Evolutionary conservation across 2,797 vertebrate species (phyloP), one percentile per base, ranked within the genome.

Genomic region (Gouania willdenowi): DNA sequence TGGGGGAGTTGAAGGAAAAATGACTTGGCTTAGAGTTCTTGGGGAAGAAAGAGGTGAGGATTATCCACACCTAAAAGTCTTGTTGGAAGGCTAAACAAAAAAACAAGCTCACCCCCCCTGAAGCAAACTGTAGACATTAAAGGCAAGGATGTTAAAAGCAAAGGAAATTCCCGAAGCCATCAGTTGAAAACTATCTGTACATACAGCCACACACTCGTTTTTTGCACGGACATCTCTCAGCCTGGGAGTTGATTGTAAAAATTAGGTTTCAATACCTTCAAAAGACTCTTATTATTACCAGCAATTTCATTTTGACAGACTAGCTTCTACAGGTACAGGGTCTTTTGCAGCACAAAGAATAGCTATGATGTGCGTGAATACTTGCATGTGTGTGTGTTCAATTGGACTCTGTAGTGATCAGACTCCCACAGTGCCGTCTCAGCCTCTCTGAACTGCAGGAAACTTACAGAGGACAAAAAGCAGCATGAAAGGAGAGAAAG

Each of bases 301-400:
- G 71, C 76, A 68, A 77, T 77, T 80, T 83, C 48, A 57, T 77
- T 78, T 75, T 84, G 75, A 84, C 71, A 75, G 72, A 75, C 66
- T 64, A 55, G 75, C 67, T 78, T 78, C 68, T 49, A 45, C 78
- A 63, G 61, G 65, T 66, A 51, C 37, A 35, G 21, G 7, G 26
- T 28, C 24, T 37, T 27, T 27, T 38, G n/a, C 34, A 24, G 26
- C 58, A 66, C 49, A 77, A 75, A 66, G 25, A 42, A 57, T 74
- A 60, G 37, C 41, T 17, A n/a, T 27, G 30, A 17, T 23, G 16
- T 25, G 33, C 38, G 43, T 27, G 33, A 43, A 46, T 40, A 27
- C 13, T 30, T 44, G 12, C 25, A 29, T 39, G 38, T 38, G 57
- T 30, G 54, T 51, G 41, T 23, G 49, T 21, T 56, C 16, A 14